Percentiles rank a stretch among this genome's conserved stretches.
phyloP scores from a whole-genome alignment of 2,888 invertebrate genomes.

The Rhingia campestris region DNA sequence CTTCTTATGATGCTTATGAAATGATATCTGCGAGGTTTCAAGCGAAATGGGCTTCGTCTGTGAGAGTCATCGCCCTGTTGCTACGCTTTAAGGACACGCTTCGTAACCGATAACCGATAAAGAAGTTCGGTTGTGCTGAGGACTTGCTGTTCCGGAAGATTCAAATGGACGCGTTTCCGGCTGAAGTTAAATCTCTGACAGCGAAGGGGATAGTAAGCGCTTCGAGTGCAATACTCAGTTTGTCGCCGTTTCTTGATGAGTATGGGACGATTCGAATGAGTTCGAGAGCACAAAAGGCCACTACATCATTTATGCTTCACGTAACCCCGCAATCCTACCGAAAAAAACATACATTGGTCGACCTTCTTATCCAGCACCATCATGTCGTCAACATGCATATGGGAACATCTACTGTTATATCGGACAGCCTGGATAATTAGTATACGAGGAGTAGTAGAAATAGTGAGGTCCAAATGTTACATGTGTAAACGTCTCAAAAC shows the following conservation, averaged over 20 bases:
- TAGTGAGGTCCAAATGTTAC: conserved; percentile 6
- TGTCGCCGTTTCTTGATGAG: not conserved
- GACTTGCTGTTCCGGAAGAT: not conserved
- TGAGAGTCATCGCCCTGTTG: not conserved
- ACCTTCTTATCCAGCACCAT: not conserved
- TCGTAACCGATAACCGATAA: not conserved
- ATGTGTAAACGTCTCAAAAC: conserved; percentile 12
- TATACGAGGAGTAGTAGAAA: conserved; percentile 3
- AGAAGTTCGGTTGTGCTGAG: not conserved
- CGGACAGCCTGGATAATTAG: conserved; percentile 27
- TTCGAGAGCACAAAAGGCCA: not conserved
- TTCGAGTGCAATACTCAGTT: not conserved
- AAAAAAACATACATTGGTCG: not conserved
- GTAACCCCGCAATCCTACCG: not conserved
- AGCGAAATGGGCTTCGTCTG: not conserved
- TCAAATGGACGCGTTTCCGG: conserved; percentile 1
- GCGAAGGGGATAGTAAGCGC: not conserved
- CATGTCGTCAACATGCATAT: not conserved
- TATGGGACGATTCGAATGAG: not conserved
- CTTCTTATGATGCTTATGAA: too few species aligned
- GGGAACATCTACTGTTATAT: not conserved
- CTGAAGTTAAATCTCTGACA: not conserved
- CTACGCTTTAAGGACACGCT: not conserved
- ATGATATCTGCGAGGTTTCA: not conserved
- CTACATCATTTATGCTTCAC: not conserved